phyloP scores from a whole-genome alignment of 2,888 invertebrate species.

The Hirtodrosophila trivittata region DNA sequence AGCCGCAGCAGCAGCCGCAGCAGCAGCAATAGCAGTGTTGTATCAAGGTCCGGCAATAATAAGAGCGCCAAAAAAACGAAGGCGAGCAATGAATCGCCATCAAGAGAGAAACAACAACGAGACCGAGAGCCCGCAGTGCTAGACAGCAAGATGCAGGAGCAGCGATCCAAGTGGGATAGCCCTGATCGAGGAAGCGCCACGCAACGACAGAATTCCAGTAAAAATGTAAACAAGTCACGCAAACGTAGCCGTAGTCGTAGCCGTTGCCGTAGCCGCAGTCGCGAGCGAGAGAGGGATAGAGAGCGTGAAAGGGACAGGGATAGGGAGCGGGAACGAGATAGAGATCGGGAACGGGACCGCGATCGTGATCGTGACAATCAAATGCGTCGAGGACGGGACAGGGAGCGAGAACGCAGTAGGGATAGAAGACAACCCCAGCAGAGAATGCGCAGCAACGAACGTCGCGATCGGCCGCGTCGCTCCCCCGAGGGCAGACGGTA shows the following conservation, averaged over 20 bases:
- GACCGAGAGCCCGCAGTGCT: constrained; percentile 11
- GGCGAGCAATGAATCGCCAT: constrained; percentile 4
- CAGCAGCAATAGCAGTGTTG: constrained; percentile 26
- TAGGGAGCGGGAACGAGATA: constrained; percentile 32
- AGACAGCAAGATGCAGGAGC: constrained; percentile 50
- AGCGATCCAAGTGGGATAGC: constrained; percentile 80
- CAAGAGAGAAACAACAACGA: constrained; percentile 15
- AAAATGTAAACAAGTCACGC: constrained; percentile 22
- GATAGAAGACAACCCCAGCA: constrained; percentile 34
- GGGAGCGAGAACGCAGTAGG: constrained; percentile 31
- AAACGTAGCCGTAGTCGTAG: constrained; percentile 30
- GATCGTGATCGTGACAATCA: constrained; percentile 35
- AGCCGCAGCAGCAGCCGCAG: constrained; percentile 18
- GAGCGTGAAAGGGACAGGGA: constrained; percentile 37
- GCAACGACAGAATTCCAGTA: constrained; percentile 30
- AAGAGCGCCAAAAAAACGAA: constrained; percentile 19
- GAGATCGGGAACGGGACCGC: constrained; percentile 27
- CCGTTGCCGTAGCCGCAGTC: constrained; percentile 29
- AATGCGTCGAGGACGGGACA: constrained; percentile 15
- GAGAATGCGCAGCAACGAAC: constrained; percentile 48
- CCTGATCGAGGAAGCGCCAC: constrained; percentile 48
- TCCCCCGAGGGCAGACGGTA: constrained; percentile 61
- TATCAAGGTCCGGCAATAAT: constrained; percentile 34
- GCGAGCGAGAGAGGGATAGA: constrained; percentile 36
- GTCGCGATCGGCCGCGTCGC: constrained; percentile 48